Conservation (phyloP, 2,888 invertebrate genomes). For the Prosapia bicincta region DNA sequence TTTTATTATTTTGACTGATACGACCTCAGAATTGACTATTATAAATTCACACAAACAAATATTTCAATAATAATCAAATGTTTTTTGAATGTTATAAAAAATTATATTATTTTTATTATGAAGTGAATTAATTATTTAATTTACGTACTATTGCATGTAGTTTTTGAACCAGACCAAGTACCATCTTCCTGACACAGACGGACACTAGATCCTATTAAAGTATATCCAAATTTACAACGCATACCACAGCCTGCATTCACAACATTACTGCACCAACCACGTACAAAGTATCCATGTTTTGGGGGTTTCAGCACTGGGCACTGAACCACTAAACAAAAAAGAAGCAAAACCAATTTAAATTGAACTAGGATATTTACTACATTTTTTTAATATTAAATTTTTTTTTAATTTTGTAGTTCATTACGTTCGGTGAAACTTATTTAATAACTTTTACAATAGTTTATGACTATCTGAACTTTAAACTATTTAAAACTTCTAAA, state of each 20-base stretch:
- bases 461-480: no score
- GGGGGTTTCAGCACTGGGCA: constrained; percentile 59
- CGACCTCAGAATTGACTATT: no score
- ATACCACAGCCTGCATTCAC: constrained; percentile 68
- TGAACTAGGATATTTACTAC: no score
- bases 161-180: constrained; percentile 57
- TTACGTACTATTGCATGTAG: not conserved
- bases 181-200: constrained; percentile 61
- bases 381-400: no score
- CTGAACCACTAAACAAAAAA: constrained; percentile 49
- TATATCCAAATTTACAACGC: constrained; percentile 62
- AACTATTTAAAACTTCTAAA: no score
- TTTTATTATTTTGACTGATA: no score
- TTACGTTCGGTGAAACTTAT: no score
- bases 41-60: not conserved
- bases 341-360: no score
- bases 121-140: no score
- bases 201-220: constrained; percentile 52
- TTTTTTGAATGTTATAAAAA: not conserved
- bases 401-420: no score
- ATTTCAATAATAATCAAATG: not conserved
- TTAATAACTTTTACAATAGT: no score
- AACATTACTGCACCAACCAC: constrained; percentile 56
- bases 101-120: not conserved
- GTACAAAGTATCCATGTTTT: constrained; percentile 63